Evolutionary conservation across 2,797 vertebrate genomes (phyloP), one percentile per base, ranked within the genome.

Genomic region (Tolypeutes matacus): DNA sequence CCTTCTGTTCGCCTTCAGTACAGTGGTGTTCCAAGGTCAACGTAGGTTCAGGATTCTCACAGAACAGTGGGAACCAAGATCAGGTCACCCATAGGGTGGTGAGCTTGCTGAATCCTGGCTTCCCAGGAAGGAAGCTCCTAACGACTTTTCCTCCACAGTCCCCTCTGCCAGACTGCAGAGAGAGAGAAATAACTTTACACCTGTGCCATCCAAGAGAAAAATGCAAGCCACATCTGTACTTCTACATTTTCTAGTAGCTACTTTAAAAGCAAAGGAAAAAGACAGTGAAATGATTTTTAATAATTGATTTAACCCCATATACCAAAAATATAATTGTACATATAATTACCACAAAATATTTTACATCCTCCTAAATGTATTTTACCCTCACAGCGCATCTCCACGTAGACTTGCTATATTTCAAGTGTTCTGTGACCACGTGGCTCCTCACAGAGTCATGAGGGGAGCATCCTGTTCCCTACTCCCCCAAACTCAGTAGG

Each of bases 171-270:
- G 18, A 46, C 49, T 31, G 11, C n/a, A 23, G 23, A 15, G 17
- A 70, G 17, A 70, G 5, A 91, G 17, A 78, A 51, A 56, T 29
- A 58, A 83, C 86, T 91, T 39, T 46, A 88, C 69, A 46, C 3
- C 23, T 34, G 9, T 64, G 15, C 14, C 31, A 4, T 58, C 27
- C 5, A 83, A 56, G 20, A 81, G 67, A 89, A 88, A 86, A 81
- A 51, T 73, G 5, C 65, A 29, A 51, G 14, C 7, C 53, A 34
- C 2, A 25, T 29, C 31, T 49, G 7, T 64, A 49, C 67, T 39
- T 95, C 96, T 78, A 56, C 1, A 58, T 75, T 72, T 92, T 85
- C 4, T 69, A 86, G 36, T 60, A 85, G 42, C 17, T 20, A 25
- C 58, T 60, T 25, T 20, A 21, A 60, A 60, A 27, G 23, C 23